A percentile compares a stretch with the other conserved stretches of the same genome.
Evolutionary conservation across 2,797 vertebrate genomes (phyloP).

Genomic region (Labeo calbasu): DNA sequence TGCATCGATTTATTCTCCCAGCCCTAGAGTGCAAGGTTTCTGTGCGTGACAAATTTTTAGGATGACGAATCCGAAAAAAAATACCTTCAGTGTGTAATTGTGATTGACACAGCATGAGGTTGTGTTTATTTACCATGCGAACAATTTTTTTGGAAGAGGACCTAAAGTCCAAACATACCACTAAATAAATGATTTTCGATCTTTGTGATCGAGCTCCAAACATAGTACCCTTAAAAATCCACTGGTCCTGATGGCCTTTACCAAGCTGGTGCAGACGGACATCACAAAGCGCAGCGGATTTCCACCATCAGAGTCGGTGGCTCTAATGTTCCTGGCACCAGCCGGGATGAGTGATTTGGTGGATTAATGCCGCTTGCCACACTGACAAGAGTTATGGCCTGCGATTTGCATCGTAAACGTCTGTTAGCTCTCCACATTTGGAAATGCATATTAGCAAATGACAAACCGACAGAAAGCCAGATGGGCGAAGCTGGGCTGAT

Average conservation of each 20-base stretch:
- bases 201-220: not conserved
- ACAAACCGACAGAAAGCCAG: slow-evolving; percentile 70
- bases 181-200: not conserved
- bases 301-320: slow-evolving; percentile 64
- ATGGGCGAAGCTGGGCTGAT: slow-evolving; percentile 58
- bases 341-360: slow-evolving; percentile 72
- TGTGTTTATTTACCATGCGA: too few species aligned
- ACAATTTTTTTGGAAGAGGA: too few species aligned
- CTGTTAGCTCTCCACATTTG: slow-evolving; percentile 78
- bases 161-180: not conserved
- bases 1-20: too few species aligned
- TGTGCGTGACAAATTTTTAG: too few species aligned
- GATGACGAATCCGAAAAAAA: too few species aligned
- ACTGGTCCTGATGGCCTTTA: slow-evolving; percentile 32
- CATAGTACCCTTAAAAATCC: not conserved
- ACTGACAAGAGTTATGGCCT: slow-evolving; percentile 71
- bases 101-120: too few species aligned
- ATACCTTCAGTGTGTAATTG: too few species aligned
- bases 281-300: slow-evolving; percentile 67
- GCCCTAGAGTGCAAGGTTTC: too few species aligned
- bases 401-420: slow-evolving; percentile 79
- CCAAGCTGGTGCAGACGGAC: slow-evolving; percentile 60
- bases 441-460: slow-evolving; percentile 75
- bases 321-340: slow-evolving; percentile 65
- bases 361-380: slow-evolving; percentile 74